phyloP scores from a whole-genome alignment of 2,113 vertebrate genomes.

The Cinclus mexicanus region DNA sequence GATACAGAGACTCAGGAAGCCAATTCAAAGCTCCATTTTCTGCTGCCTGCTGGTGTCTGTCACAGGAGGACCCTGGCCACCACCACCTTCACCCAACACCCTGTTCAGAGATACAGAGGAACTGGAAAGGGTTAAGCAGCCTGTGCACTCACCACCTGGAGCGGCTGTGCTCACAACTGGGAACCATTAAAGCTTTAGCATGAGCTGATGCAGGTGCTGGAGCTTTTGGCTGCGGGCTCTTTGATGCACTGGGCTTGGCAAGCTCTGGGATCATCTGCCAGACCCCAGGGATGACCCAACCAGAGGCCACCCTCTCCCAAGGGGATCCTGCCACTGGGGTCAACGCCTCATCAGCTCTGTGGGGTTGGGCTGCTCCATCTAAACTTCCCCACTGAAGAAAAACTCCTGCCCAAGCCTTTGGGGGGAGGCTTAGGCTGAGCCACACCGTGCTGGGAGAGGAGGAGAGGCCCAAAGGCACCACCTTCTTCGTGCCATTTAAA shows the following conservation, averaged over 20 bases:
- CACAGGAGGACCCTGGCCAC: neutral
- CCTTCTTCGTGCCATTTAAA: neutral
- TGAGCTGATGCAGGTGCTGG: neutral
- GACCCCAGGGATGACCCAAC: neutral
- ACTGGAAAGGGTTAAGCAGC: constrained; percentile 4
- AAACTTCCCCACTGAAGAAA: neutral
- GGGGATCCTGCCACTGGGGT: neutral
- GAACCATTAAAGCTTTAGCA: neutral
- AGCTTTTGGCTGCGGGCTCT: neutral
- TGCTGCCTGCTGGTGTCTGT: neutral
- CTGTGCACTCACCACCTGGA: neutral
- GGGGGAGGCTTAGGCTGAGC: neutral
- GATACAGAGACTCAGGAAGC: neutral
- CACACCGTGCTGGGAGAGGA: neutral
- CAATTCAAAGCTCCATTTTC: neutral
- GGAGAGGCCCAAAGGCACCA: neutral
- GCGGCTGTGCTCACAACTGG: neutral
- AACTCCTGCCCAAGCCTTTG: neutral
- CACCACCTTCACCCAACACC: neutral
- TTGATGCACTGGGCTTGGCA: neutral
- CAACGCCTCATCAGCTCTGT: neutral
- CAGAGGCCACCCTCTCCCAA: neutral
- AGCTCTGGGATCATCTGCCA: neutral
- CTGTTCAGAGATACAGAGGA: neutral
- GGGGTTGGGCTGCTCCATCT: neutral